Conservation (phyloP, 2,797 vertebrate species). For the Poecilia picta region DNA sequence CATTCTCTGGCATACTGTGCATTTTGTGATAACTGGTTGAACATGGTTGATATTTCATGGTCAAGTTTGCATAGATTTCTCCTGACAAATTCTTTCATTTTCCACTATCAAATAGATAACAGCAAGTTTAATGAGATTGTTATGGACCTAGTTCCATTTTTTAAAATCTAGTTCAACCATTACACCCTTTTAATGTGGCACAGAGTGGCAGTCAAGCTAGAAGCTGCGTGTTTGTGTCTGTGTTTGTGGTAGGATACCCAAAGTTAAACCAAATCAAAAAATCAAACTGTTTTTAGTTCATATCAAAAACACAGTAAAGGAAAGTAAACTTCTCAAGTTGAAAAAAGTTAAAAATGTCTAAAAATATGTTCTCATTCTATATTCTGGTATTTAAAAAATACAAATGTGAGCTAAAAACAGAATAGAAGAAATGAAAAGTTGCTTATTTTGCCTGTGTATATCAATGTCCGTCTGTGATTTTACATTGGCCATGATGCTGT, state of each 20-base stretch:
- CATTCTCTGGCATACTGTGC: too few relatives aligned
- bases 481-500: not conserved
- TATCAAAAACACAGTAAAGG: not conserved
- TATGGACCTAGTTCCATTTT: too few relatives aligned
- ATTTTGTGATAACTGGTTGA: too few relatives aligned
- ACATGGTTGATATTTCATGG: too few relatives aligned
- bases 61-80: too few relatives aligned
- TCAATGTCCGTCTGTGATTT: not conserved
- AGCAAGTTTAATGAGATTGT: too few relatives aligned
- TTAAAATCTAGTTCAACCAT: too few relatives aligned
- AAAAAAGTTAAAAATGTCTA: not conserved
- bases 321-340: not conserved
- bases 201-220: too few relatives aligned
- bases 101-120: too few relatives aligned
- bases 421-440: not conserved
- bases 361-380: not conserved
- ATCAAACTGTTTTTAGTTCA: not conserved
- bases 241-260: not conserved
- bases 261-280: not conserved
- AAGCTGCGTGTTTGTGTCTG: not conserved
- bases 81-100: too few relatives aligned
- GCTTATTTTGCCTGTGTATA: not conserved
- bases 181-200: too few relatives aligned
- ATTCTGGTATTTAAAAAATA: not conserved
- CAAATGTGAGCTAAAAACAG: not conserved